Evolutionary conservation across 2,113 vertebrate genomes (phyloP).

Genomic region (Passer domesticus): DNA sequence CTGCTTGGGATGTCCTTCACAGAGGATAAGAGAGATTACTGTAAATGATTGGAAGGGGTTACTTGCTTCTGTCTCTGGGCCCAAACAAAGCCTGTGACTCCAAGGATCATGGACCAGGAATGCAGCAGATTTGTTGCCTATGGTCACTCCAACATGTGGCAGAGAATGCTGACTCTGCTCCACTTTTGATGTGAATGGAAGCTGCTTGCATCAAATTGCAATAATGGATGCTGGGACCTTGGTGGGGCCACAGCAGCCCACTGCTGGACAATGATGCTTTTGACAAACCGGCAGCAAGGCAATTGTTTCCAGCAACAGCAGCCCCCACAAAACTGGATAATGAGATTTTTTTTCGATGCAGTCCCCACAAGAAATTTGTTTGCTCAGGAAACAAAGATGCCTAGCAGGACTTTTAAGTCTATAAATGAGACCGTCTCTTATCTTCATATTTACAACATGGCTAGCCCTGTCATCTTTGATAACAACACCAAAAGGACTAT

Average conservation of each 20-base stretch:
- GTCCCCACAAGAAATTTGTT: not conserved
- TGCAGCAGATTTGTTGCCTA: not conserved
- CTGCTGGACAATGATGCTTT: not conserved
- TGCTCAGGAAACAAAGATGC: constrained; percentile 29
- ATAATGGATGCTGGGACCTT: not conserved
- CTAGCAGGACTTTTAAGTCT: constrained; percentile 6
- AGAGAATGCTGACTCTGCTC: not conserved
- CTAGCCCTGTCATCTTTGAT: constrained; percentile 20
- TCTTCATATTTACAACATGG: constrained; percentile 18
- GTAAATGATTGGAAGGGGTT: not conserved
- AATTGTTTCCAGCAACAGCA: not conserved
- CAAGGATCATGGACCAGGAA: not conserved
- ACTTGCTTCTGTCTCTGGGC: not conserved
- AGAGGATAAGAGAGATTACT: not conserved
- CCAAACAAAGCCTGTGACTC: not conserved
- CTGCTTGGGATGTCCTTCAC: not conserved
- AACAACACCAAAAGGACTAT: constrained; percentile 15
- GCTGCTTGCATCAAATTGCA: not conserved
- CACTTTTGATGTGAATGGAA: not conserved
- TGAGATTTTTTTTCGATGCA: constrained; percentile 39
- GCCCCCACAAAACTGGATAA: not conserved
- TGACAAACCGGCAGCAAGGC: not conserved
- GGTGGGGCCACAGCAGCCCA: not conserved
- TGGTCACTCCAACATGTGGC: not conserved
- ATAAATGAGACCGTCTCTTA: not conserved